A percentile compares a stretch with the other conserved stretches of the same genome.
Conservation (phyloP, 2,888 invertebrate species). For the Drosophila falleni region DNA sequence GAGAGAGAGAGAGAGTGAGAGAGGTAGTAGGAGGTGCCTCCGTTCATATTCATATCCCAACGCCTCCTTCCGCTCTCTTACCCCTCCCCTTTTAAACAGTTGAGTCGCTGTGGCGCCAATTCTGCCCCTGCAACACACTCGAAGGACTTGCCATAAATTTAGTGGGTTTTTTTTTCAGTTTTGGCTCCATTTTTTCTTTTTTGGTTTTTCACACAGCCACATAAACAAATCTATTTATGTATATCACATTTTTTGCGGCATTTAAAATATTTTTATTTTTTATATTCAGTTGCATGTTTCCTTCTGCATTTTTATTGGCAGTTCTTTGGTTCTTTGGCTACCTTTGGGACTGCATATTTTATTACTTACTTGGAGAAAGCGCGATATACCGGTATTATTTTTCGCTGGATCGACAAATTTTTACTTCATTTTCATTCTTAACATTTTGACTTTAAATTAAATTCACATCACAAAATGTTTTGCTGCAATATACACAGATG, state of each 20-base stretch:
- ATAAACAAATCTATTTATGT: conserved; percentile 23
- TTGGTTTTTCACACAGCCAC: conserved; percentile 13
- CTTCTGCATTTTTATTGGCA: conserved; percentile 46
- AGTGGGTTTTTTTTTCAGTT: conserved; percentile 60
- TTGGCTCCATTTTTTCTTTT: conserved; percentile 32
- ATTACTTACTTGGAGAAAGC: no score
- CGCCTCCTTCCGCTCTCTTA: not conserved
- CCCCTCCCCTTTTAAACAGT: not conserved
- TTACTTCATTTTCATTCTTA: no score
- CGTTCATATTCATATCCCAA: conserved; percentile 32
- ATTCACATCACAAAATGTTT: no score
- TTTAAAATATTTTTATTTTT: conserved; percentile 19
- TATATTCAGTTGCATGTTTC: not conserved
- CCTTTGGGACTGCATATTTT: no score
- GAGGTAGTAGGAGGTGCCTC: not conserved
- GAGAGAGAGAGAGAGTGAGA: not conserved
- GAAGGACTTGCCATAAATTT: conserved; percentile 72
- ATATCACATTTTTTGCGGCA: conserved; percentile 30
- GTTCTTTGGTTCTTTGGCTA: conserved; percentile 39
- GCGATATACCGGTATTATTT: no score
- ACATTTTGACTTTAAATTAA: no score
- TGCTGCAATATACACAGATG: no score
- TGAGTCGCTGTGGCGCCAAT: conserved; percentile 53
- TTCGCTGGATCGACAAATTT: no score
- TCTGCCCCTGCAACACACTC: conserved; percentile 56